phyloP scores from a whole-genome alignment of 2,113 vertebrate genomes.

The Centropristis striata region DNA sequence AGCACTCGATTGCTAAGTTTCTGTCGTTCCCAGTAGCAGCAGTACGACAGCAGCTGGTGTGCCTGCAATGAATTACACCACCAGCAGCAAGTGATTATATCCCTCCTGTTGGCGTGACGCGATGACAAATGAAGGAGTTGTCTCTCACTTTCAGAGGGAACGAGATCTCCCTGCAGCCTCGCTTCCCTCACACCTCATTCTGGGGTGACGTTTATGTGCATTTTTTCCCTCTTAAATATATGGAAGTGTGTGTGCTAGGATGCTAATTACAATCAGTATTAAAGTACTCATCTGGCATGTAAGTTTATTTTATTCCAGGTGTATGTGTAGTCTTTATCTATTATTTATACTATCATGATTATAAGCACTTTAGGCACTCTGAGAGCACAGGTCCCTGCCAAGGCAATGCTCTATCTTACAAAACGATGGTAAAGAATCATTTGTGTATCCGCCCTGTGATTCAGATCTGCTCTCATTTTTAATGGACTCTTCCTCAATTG shows the following conservation, averaged over 20 bases:
- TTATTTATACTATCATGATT: background rate
- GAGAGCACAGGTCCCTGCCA: too few species aligned
- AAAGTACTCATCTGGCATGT: background rate
- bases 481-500: too few species aligned
- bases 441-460: too few species aligned
- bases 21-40: conserved; percentile 41
- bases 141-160: conserved; percentile 51
- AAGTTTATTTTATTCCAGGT: background rate
- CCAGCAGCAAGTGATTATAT: conserved; percentile 73
- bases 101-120: conserved; percentile 68
- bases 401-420: too few species aligned
- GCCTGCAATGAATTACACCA: conserved; percentile 71
- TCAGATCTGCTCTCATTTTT: too few species aligned
- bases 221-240: background rate
- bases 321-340: background rate
- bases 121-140: conserved; percentile 72
- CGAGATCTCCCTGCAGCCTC: conserved; percentile 56
- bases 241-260: background rate
- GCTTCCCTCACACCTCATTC: conserved; percentile 49
- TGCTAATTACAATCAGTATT: background rate
- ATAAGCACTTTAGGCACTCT: background rate
- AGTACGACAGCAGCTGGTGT: conserved; percentile 65
- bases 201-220: conserved; percentile 12
- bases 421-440: too few species aligned
- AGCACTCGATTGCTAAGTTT: conserved; percentile 44